A percentile compares a stretch with the other conserved stretches of the same genome.
Conservation (phyloP, 1,140 invertebrate species). For the Drosophila tani region DNA sequence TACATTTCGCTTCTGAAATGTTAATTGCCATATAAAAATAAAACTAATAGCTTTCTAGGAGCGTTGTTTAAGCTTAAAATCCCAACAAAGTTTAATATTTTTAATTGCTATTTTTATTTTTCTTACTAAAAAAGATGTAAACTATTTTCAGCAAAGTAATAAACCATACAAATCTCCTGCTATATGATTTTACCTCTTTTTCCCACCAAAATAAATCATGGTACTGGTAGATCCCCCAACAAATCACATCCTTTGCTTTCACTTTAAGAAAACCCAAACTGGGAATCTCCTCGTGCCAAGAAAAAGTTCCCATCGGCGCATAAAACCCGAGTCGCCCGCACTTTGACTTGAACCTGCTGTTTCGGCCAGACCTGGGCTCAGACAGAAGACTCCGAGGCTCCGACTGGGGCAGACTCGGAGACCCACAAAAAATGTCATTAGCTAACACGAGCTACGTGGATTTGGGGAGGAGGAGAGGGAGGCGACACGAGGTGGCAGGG, state of each 20-base stretch:
- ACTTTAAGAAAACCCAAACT: slow-evolving; percentile 26
- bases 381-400: slow-evolving; percentile 17
- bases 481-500: background rate
- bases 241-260: slow-evolving; percentile 51
- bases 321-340: slow-evolving; percentile 46
- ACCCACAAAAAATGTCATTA: slow-evolving; percentile 51
- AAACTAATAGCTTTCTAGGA: background rate
- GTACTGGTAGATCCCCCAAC: slow-evolving; percentile 17
- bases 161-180: background rate
- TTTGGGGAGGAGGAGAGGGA: background rate
- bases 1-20: no score
- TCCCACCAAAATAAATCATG: slow-evolving; percentile 13
- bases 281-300: slow-evolving; percentile 31
- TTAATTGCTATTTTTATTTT: no score
- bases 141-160: background rate
- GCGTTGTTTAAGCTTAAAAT: no score
- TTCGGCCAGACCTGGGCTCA: slow-evolving; percentile 25
- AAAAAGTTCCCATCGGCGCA: slow-evolving; percentile 34
- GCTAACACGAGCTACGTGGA: slow-evolving; percentile 32
- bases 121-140: background rate
- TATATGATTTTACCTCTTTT: background rate
- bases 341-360: slow-evolving; percentile 38
- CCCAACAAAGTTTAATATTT: no score
- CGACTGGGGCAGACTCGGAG: slow-evolving; percentile 10
- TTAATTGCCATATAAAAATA: no score